phyloP scores from a whole-genome alignment of 2,113 vertebrate species.

The Tympanuchus pallidicinctus region DNA sequence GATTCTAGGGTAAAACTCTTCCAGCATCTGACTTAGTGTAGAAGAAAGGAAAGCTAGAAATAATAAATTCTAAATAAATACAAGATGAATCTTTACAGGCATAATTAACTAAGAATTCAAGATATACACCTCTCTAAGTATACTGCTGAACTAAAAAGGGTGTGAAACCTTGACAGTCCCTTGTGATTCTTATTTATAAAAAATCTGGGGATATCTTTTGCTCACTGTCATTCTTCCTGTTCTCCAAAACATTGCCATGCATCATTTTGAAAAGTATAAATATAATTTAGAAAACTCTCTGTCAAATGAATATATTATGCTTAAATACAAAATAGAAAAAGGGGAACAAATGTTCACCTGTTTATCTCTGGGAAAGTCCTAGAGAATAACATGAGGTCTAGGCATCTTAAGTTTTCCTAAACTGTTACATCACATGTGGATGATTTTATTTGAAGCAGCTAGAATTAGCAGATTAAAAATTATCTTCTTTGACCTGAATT shows the following conservation, averaged over 20 bases:
- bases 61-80: not conserved
- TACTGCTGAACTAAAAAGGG: not conserved
- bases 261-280: not conserved
- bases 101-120: not conserved
- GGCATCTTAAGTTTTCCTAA: not conserved
- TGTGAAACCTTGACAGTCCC: not conserved
- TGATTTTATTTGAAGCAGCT: not conserved
- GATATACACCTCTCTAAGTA: not conserved
- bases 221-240: not conserved
- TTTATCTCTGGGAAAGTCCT: not conserved
- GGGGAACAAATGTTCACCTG: not conserved
- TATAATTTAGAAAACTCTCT: not conserved
- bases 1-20: not conserved
- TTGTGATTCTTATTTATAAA: not conserved
- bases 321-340: not conserved
- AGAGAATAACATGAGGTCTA: not conserved
- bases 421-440: not conserved
- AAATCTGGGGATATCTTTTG: not conserved
- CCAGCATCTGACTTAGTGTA: rapidly evolving
- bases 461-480: not conserved
- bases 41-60: not conserved
- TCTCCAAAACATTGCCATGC: not conserved
- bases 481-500: not conserved
- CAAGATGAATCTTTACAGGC: not conserved
- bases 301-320: not conserved